Evolutionary conservation across 2,113 vertebrate species (phyloP), one percentile per base, ranked within the genome.

Genomic region (Podocnemis expansa): DNA sequence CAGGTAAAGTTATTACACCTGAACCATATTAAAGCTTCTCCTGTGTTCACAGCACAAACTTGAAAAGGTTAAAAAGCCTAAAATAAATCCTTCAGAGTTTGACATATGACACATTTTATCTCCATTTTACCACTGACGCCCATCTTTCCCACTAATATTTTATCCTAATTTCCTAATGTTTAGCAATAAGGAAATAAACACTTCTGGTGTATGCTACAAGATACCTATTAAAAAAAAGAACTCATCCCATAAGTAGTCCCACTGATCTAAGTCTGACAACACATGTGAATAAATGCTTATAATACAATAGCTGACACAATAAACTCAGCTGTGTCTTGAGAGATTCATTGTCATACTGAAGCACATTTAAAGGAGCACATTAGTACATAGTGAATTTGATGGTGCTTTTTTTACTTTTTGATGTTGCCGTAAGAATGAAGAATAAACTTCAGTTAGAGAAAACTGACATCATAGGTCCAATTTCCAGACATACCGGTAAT

Each of bases 51-150:
- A 55, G 85, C 86, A 89, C 24, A 8, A 0, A 3, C 82, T 90
- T 41, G 58, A 78, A 83, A 67, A 78, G n/a, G 38, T 85, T 27
- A 34, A 70, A 78, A 56, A 90, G 55, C 84, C 82, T 80, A 22
- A 6, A 16, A 79, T 54, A 67, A 94, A 51, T 22, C 45, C 43
- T 56, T 38, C 76, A 25, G 47, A 70, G 49, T 89, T 80, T 89
- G n/a, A 41, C n/a, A 52, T 21, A 82, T n/a, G 8, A 19, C 22
- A 34, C 85, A 82, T 90, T 55, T 91, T 73, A 10, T 31, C 10
- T 38, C 80, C 29, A 89, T 93, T 93, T 82, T 92, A 95, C 86
- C 85, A 49, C 78, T 52, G 82, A 82, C 12, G 27, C 56, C 9
- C 31, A 10, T 55, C 41, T 29, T 54, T n/a, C 17, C 47, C 43